Conservation (phyloP, 2,888 invertebrate genomes). For the Chironomus tentans region DNA sequence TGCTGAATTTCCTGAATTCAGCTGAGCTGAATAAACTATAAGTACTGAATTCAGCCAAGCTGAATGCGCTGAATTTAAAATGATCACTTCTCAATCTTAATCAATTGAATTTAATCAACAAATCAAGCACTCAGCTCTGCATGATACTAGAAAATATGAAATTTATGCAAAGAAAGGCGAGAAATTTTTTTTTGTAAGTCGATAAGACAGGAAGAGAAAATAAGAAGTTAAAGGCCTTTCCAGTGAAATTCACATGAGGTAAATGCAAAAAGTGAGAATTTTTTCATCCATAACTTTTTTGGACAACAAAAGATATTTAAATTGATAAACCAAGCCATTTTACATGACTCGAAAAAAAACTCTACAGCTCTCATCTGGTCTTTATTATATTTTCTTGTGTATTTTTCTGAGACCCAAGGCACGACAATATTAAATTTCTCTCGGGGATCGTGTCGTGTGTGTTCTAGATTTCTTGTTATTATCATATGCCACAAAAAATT, state of each 20-base stretch:
- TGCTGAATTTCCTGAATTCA: too few species aligned
- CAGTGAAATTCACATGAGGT: neutral
- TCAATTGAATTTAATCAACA: too few species aligned
- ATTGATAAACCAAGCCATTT: neutral
- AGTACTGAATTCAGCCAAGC: too few species aligned
- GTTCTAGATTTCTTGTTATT: constrained; percentile 21
- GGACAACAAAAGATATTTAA: neutral
- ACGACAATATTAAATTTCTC: constrained; percentile 17
- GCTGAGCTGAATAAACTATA: too few species aligned
- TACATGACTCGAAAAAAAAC: neutral
- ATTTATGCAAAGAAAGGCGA: too few species aligned
- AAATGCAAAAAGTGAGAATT: neutral
- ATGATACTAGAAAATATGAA: neutral
- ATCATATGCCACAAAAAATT: constrained; percentile 19
- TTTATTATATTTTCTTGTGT: neutral
- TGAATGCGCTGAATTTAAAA: too few species aligned
- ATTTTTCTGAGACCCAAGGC: neutral
- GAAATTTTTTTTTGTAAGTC: neutral
- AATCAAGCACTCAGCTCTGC: neutral
- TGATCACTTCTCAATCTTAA: too few species aligned
- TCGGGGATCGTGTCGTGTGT: constrained; percentile 2
- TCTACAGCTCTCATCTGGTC: neutral
- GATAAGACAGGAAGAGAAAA: neutral
- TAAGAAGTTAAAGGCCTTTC: neutral
- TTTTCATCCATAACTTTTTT: too few species aligned